Evolutionary conservation across 2,113 vertebrate genomes (phyloP).

Genomic region (Bagarius yarrelli): DNA sequence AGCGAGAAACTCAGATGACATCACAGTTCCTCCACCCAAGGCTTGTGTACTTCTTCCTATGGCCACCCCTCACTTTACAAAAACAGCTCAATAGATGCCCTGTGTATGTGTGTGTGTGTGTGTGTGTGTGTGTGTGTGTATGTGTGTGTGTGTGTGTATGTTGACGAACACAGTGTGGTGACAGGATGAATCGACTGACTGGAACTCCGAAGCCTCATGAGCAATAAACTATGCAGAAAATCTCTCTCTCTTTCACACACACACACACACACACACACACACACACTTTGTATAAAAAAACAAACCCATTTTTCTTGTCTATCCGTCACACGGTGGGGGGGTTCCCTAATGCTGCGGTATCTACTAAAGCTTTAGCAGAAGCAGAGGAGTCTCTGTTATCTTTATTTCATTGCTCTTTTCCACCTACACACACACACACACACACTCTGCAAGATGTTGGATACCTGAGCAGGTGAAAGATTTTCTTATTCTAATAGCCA

Average conservation of each 20-base stretch:
- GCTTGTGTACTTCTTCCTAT: constrained; percentile 1
- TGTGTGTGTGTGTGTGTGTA: not conserved
- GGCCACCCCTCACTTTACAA: not conserved
- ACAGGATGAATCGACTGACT: not conserved
- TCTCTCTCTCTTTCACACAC: not conserved
- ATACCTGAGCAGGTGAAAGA: not conserved
- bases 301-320: not conserved
- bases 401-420: not conserved
- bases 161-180: not conserved
- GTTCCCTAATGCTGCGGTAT: not conserved
- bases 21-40: not conserved
- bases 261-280: not conserved
- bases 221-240: constrained; percentile 10
- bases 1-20: not conserved
- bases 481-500: not conserved
- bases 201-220: not conserved
- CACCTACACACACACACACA: not conserved
- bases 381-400: not conserved
- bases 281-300: not conserved
- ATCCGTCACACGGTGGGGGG: not conserved
- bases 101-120: not conserved
- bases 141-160: not conserved
- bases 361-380: not conserved
- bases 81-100: too few species aligned
- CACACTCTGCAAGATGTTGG: not conserved